Evolutionary conservation across 2,888 invertebrate genomes (phyloP), one percentile per base, ranked within the genome.

Genomic region (Rhagophthalmus giganteus): DNA sequence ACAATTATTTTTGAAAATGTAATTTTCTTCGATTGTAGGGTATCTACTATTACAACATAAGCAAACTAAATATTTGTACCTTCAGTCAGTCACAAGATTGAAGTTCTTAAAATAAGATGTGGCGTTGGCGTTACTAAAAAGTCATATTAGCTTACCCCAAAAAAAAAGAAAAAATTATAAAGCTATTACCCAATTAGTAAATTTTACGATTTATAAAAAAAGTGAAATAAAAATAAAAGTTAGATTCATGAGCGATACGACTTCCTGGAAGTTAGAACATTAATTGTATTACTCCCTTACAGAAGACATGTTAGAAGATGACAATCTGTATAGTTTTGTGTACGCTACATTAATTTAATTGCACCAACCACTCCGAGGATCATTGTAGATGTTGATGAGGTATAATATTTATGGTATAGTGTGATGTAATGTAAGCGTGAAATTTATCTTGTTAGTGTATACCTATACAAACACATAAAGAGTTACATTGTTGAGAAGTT

Each of bases 301-400:
- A 38, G 30, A 38, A 46, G 37, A 35, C 37, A 30, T 38, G 46
- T 46, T 26, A 35, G 24, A 46, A 11, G 44, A 35, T 31, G 37
- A 46, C 37, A 46, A 31, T 27, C 30, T 11, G 27, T 46, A 38
- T 46, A 30, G 31, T 38, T 47, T 39, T 55, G 59, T 61, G 59
- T 57, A 60, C 61, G 61, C 56, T 58, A 60, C 63, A 64, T 65
- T 63, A 64, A 65, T 62, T 65, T 65, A 62, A 63, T 62, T 63
- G 57, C 57, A 57, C 54, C 48, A 51, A 53, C 53, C 48, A 54
- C 56, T 64, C 59, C 49, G 45, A 48, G 62, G 60, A 63, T 60
- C 58, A 60, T 54, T 61, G 15, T 46, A 25, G 46, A 28, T 13
- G 33, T 26, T 42, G 34, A 34, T 34, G 34, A 24, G 20, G 3